Base-by-base conservation (phyloP, 2,888 invertebrate species). In the Muschampia plurimacula region DNA sequence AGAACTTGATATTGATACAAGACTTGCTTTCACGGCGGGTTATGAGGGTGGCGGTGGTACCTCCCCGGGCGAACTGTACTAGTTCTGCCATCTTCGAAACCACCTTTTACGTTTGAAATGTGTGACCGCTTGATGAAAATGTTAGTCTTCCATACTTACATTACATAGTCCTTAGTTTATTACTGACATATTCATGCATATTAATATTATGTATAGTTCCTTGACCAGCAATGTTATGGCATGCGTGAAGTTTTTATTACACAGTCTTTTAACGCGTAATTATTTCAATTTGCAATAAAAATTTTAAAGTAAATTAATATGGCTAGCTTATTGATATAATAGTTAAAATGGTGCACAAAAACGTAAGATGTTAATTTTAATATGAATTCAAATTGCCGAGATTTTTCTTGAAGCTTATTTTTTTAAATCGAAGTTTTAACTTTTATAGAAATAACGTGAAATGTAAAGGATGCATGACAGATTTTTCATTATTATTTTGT, bases 241-340 rank as follows among this genome's bases (percentile, higher is more conserved):
- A 46, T 52, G 55, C 55, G 36, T 62, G 41, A 62, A 55, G 39
- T 49, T 49, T 55, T 59, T 49, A 67, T 67, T 22, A 57, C 8
- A n/a, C 36, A 66, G 59, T 22, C 55, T 67, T 22, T 59, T 55
- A 69, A 69, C 55, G 60, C 60, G 32, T 60, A 60, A 60, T 60
- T 60, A 60, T 60, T 60, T 36, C 60, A 36, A 10, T 60, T 60
- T 60, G 60, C 32, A 60, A 60, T 36, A 36, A 36, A 60, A 13
- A 12, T 2, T 52, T 59, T 28, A 59, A 59, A 59, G 32, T 32
- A 32, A 32, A 28, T 28, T 22, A 32, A 59, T 10, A 13, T 59
- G 13, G 10, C 28, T 44, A 65, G 32, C 10, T 59, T 13, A 59
- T 32, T 10, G 32, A 32, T 32, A 12, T 28, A 59, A 32, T 9